Conservation (phyloP, 1,140 invertebrate species). For the Bombyx mandarina region DNA sequence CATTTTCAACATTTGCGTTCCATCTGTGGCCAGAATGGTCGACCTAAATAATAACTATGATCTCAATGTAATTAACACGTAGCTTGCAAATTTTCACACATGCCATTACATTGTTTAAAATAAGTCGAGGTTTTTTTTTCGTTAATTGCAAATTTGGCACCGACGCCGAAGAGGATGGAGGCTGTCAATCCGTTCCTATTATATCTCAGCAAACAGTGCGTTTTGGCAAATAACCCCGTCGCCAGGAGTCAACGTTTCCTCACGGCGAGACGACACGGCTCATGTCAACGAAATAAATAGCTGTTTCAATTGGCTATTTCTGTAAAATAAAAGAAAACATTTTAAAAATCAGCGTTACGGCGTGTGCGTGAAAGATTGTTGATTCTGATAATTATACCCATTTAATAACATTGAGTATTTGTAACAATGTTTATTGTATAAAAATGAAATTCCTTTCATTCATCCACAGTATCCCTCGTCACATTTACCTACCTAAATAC, state of each 20-base stretch:
- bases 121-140: constrained; percentile 36
- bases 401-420: no score
- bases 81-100: constrained; percentile 18
- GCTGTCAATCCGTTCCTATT: constrained; percentile 59
- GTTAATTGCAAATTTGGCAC: constrained; percentile 68
- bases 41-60: constrained; percentile 23
- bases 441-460: no score
- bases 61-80: constrained; percentile 26
- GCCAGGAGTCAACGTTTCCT: constrained; percentile 60
- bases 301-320: constrained; percentile 23
- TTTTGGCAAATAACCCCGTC: constrained; percentile 56
- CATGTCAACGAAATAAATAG: constrained; percentile 58
- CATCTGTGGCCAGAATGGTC: constrained; percentile 17
- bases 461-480: no score
- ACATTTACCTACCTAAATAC: no score
- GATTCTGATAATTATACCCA: no score
- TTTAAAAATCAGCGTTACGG: constrained; percentile 41
- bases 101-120: constrained; percentile 32
- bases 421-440: no score
- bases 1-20: constrained; percentile 2
- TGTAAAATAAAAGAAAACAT: constrained; percentile 36
- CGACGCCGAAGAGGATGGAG: constrained; percentile 37
- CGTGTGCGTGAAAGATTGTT: constrained; percentile 44
- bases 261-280: constrained; percentile 53
- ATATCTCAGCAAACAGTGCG: constrained; percentile 41